Base-by-base conservation (phyloP, 2,888 invertebrate genomes). In the Drosophila acutilabella region DNA sequence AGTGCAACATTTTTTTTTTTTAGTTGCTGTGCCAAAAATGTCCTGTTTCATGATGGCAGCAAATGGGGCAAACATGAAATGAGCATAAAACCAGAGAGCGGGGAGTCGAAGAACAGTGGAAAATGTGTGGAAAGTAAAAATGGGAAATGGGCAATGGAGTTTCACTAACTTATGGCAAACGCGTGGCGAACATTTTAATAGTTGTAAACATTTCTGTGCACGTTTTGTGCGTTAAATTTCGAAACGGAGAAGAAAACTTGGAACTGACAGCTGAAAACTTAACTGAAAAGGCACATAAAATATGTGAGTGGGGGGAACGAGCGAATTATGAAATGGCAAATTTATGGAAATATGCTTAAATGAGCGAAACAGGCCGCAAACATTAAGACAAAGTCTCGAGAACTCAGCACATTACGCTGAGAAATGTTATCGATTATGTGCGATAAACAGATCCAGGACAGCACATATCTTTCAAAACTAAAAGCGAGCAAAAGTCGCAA, bases 161-260 rank as follows among this genome's bases (percentile, higher is more conserved):
- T 52, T 40, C 65, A 61, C 73, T 33, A 67, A 71, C 60, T 78
- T 78, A 80, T 86, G 75, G 78, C 42, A 45, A 71, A 61, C 87
- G 88, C 83, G 83, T 86, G 88, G 73, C 87, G 53, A 36, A 36
- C 36, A 36, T 50, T 71, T 80, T 69, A 64, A 83, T 74, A 76
- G 78, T 79, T 73, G 57, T 79, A 81, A 87, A 74, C 77, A 81
- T 87, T 87, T 84, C 85, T 56, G 52, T 67, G 77, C 84, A 89
- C 84, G 84, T 85, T 89, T 73, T 54, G 51, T 52, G 81, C 81
- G 73, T 83, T 81, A 79, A 82, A 71, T 75, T 72, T 68, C 45
- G 65, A 42, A 71, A 51, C 57, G 38, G 58, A 56, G 45, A 70
- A 56, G n/a, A 48, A 18, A 40, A 50, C 23, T 36, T 36, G 36